Percentiles rank a stretch among this genome's conserved stretches.
These are phyloP conservation scores for Platerodrilus igneus DNA, from an alignment of 2,888 invertebrate species.

Conservation along the genomic window DNA sequence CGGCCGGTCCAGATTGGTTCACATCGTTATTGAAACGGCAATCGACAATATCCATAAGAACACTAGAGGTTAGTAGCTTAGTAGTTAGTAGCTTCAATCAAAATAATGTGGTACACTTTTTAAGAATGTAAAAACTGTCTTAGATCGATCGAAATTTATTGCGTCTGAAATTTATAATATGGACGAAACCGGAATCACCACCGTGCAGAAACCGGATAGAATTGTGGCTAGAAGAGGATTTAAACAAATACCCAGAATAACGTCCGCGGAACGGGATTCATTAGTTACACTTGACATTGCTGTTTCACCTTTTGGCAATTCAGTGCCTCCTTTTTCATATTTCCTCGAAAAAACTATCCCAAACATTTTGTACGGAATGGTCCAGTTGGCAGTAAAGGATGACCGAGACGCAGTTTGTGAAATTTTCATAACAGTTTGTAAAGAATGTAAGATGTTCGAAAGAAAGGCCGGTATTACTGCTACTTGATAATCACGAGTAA, in stretches of 20 bases:
- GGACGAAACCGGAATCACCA: constrained; percentile 3
- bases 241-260: no score
- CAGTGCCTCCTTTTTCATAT: not conserved
- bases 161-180: not conserved
- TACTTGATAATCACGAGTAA: not conserved
- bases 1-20: not conserved
- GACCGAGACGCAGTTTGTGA: constrained; percentile 2
- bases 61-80: not conserved
- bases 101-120: not conserved
- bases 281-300: constrained; percentile 1
- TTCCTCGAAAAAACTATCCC: not conserved
- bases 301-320: constrained; percentile 1
- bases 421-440: not conserved
- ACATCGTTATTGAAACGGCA: constrained; percentile 1
- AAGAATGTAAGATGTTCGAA: constrained; percentile 1
- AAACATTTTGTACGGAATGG: not conserved
- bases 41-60: constrained; percentile 1
- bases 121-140: not conserved
- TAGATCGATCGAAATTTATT: not conserved
- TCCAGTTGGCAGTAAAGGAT: constrained; percentile 2
- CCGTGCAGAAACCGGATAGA: no score
- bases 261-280: no score
- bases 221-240: no score
- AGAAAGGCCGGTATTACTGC: no score
- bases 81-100: constrained; percentile 1